Evolutionary conservation across 2,888 invertebrate species (phyloP).

Genomic region (Ochropleura plecta): DNA sequence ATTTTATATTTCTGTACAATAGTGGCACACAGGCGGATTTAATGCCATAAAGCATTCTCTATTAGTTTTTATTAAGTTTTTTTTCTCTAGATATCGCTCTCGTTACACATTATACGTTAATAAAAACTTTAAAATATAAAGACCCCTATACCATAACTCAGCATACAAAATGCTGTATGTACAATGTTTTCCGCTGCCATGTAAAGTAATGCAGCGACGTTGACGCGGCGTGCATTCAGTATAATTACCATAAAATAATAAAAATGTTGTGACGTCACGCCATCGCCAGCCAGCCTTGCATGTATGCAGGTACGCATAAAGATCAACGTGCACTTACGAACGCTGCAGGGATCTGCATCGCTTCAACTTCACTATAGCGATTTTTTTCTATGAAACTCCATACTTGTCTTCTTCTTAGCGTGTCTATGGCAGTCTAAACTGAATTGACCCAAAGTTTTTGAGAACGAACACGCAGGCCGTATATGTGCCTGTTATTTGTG

Average conservation of each 20-base stretch:
- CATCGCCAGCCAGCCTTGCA: conserved; percentile 41
- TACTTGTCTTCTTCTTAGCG: not conserved
- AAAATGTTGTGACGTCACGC: conserved; percentile 57
- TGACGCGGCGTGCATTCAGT: conserved; percentile 46
- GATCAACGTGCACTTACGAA: not conserved
- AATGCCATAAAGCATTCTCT: too few relatives aligned
- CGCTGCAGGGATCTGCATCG: not conserved
- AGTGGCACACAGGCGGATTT: too few relatives aligned
- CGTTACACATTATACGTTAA: not conserved
- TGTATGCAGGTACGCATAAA: conserved; percentile 39
- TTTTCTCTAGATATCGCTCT: not conserved
- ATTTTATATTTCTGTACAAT: too few relatives aligned
- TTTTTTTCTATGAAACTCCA: not conserved
- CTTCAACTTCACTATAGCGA: not conserved
- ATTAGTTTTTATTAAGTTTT: too few relatives aligned
- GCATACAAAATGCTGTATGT: conserved; percentile 21
- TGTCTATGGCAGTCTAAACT: not conserved
- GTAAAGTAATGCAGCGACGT: conserved; percentile 51
- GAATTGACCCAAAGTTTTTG: not conserved
- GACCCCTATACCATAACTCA: conserved; percentile 2
- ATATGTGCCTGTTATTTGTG: not conserved
- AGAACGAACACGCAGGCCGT: not conserved
- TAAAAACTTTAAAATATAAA: not conserved
- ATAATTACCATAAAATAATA: conserved; percentile 67
- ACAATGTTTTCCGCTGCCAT: conserved; percentile 47